These are phyloP conservation scores for Micrasema minimum DNA, from an alignment of 1,140 invertebrate species.

Conservation along the genomic window DNA sequence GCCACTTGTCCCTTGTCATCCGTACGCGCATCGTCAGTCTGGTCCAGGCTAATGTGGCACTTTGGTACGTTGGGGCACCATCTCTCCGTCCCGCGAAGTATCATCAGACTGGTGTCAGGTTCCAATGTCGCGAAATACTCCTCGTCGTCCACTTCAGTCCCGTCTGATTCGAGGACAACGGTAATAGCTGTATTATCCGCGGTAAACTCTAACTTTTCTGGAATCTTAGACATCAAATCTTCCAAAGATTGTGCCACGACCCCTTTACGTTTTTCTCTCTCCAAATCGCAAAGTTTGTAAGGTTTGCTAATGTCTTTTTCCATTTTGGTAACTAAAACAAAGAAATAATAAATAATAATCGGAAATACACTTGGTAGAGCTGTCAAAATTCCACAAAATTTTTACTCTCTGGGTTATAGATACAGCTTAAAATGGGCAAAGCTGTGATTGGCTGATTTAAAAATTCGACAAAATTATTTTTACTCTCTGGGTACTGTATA, in stretches of 20 bases:
- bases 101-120: constrained; percentile 83
- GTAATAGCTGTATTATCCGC: constrained; percentile 69
- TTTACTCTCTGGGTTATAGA: background rate
- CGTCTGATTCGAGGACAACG: constrained; percentile 84
- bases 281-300: constrained; percentile 72
- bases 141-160: constrained; percentile 89
- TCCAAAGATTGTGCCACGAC: constrained; percentile 80
- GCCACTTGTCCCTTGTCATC: constrained; percentile 69
- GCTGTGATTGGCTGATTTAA: no score
- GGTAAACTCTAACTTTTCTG: constrained; percentile 73
- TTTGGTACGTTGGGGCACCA: constrained; percentile 71
- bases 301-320: constrained; percentile 65
- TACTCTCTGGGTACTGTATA: no score
- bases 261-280: constrained; percentile 81
- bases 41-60: constrained; percentile 72
- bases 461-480: no score
- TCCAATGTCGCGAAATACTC: constrained; percentile 88
- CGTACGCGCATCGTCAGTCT: constrained; percentile 72
- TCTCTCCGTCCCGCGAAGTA: constrained; percentile 77
- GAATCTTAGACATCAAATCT: constrained; percentile 76
- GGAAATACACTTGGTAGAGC: background rate
- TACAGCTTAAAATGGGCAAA: no score
- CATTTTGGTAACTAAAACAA: constrained; percentile 54
- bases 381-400: background rate
- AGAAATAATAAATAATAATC: constrained; percentile 9